Evolutionary conservation across 2,888 invertebrate genomes (phyloP), one percentile per base, ranked within the genome.

Genomic region (Acrocera orbiculus): DNA sequence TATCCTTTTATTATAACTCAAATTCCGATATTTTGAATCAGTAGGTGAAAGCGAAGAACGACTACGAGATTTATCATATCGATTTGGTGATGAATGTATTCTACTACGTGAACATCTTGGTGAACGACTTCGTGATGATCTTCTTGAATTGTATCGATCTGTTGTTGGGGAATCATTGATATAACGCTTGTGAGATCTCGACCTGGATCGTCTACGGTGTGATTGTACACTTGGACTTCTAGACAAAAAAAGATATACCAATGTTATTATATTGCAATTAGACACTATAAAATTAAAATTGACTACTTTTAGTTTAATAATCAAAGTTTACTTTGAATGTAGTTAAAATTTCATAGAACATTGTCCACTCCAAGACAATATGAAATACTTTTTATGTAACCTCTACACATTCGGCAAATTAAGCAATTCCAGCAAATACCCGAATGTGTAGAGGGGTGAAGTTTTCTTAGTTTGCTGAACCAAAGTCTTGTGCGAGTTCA

Each of bases 1-100:
- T 51, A 87, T 83, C 55, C 86, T 87, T 48, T 81, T 77, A 43
- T 76, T 73, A 42, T 75, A 66, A 51, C 73, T 71, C 35, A 75
- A 70, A 42, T 65, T 68, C 33, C 69, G 64, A 23, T 50, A 47
- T 30, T 53, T 56, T 2, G 53, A 42, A 31, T 54, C 56, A 31
- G 35, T 42, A 4, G 53, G 55, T 4, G 65, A 62, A 6, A 64
- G 58, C 8, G 53, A 50, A 3, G 65, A 60, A 15, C 61, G 57
- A 45, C 56, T 54, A 24, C 56, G 46, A 25, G 63, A 37, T 4
- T 50, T 48, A 32, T 48, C 47, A 43, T 16, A 42, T 39, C 19
- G 47, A 40, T 30, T 45, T 43, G 63, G 30, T 7, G 34, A 23
- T 46, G 47, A 34, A 48, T 47, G 4, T 49, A 44, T 36, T 28